Percentiles rank a stretch among this genome's conserved stretches.
Conservation (phyloP, 2,797 vertebrate species). For the Yasuhikotakia modesta region DNA sequence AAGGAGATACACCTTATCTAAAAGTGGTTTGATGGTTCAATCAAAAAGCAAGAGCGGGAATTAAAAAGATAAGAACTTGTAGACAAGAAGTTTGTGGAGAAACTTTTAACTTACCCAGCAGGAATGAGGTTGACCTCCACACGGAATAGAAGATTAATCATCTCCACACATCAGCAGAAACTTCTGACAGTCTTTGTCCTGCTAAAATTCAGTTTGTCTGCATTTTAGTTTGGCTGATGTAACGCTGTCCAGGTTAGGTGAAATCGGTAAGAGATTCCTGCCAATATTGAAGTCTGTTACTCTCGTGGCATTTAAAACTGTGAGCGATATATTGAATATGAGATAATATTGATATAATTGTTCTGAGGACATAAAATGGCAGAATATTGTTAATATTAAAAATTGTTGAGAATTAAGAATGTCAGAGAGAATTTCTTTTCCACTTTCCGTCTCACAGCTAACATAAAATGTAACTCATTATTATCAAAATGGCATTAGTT, state of each 20-base stretch:
- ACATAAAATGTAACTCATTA: too few species aligned
- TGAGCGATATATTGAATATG: too few species aligned
- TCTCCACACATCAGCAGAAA: conserved; percentile 11
- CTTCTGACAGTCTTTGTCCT: conserved; percentile 37
- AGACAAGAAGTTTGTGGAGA: conserved; percentile 1
- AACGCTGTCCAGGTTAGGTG: neutral
- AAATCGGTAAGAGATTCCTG: neutral
- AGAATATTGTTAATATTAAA: too few species aligned
- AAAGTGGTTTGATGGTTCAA: conserved; percentile 12
- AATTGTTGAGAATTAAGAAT: too few species aligned
- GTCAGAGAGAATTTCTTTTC: too few species aligned
- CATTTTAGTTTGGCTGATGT: neutral
- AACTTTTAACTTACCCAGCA: neutral
- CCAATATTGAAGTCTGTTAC: neutral
- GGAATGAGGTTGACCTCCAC: conserved; percentile 13
- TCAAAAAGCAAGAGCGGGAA: conserved; percentile 38
- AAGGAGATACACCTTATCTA: neutral
- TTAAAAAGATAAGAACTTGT: conserved; percentile 6
- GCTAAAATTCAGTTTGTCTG: conserved; percentile 35
- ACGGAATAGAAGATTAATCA: conserved; percentile 29
- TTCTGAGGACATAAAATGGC: too few species aligned
- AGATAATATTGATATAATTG: too few species aligned
- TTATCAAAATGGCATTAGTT: too few species aligned
- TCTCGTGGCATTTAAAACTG: neutral
- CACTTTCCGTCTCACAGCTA: too few species aligned